Evolutionary conservation across 1,140 invertebrate genomes (phyloP), one percentile per base, ranked within the genome.

Genomic region (Neodiprion lecontei): DNA sequence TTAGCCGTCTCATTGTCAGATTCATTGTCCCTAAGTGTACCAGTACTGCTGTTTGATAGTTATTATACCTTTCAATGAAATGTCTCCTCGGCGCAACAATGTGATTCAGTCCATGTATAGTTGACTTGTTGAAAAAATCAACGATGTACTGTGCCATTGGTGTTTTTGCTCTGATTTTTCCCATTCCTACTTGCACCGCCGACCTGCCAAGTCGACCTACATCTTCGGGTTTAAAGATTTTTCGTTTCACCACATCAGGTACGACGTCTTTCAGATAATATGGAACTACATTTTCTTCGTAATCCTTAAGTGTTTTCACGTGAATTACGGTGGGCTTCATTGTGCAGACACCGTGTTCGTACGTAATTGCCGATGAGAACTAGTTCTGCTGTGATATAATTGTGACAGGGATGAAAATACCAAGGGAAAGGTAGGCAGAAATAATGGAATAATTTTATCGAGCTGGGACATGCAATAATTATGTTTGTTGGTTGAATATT

Each of bases 101-200:
- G 49, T 83, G 82, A 70, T 81, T 83, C 0, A 83, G 23, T 0
- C 82, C 82, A 65, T 82, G 81, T 40, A 83, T n/a, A 10, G 77
- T 72, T 1, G 79, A 78, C 0, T 73, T 68, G 61, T 74, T 80
- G 0, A 76, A 75, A 76, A 76, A 83, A 28, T 82, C 76, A 9
- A 83, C 78, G 2, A 79, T 78, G 48, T 78, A 83, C n/a, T 72
- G 77, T 40, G 71, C 75, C 1, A 65, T 12, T 9, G 69, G 11
- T 0, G 80, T 77, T 47, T 76, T 79, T 0, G 77, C 74, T 17
- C 67, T 72, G 21, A 82, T 82, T 23, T 74, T 74, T 50, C 74
- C 74, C 75, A 79, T 79, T 0, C 80, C 82, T 0, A 78, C 48
- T 9, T 67, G 67, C 0, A 67, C 66, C 8, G 48, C 48, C 4